Conservation (phyloP, 2,113 vertebrate species). For the pig (Sus scrofa) region T2T-Sscrofa CM000820.6:141046501-141047000, state of each 20-base stretch:
- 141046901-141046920: neutral
- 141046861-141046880: rapidly evolving
- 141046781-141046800: neutral
- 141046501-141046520: no score
- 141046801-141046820: neutral
- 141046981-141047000: neutral
- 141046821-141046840: neutral
- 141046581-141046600: neutral
- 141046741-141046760: neutral
- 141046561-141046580: no score
- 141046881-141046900: neutral
- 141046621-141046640: neutral
- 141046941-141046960: neutral
- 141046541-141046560: no score
- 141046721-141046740: neutral
- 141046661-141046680: neutral
- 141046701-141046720: neutral
- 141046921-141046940: neutral
- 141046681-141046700: neutral
- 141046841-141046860: neutral
- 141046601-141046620: neutral
- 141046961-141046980: neutral
- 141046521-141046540: neutral
- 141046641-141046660: neutral
- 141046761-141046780: neutral